Conservation (phyloP, 2,888 invertebrate genomes). For the Dione juno region DNA sequence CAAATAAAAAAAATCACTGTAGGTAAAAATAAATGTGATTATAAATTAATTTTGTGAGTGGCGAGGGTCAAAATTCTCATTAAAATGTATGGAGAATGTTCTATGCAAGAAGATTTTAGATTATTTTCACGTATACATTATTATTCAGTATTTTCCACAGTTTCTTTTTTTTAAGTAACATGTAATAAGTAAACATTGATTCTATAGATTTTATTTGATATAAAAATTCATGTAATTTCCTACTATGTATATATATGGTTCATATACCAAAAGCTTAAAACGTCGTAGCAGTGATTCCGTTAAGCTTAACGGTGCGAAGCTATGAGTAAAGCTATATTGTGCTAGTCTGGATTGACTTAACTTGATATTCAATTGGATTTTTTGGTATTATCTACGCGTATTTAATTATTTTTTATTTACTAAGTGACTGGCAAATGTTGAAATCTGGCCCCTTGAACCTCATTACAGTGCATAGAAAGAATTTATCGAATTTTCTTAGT, state of each 20-base stretch:
- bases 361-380: neutral
- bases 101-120: neutral
- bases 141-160: neutral
- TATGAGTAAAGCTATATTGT: too few species aligned
- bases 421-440: too few species aligned
- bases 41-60: slow-evolving; percentile 2
- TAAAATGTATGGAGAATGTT: slow-evolving; percentile 7
- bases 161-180: too few species aligned
- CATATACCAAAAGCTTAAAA: neutral
- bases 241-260: too few species aligned
- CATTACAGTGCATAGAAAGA: too few species aligned
- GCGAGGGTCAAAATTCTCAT: slow-evolving; percentile 5
- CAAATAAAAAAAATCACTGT: neutral
- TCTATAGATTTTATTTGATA: too few species aligned
- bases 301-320: neutral
- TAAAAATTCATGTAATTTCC: too few species aligned
- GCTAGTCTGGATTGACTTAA: neutral
- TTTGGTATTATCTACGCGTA: neutral
- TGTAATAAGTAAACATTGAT: too few species aligned
- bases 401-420: neutral
- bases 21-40: neutral
- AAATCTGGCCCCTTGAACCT: too few species aligned
- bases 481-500: too few species aligned
- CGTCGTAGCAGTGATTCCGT: neutral
- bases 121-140: neutral